These are phyloP conservation scores for Drosophila ironensis DNA, from an alignment of 1,140 invertebrate genomes.

Conservation along the genomic window DNA sequence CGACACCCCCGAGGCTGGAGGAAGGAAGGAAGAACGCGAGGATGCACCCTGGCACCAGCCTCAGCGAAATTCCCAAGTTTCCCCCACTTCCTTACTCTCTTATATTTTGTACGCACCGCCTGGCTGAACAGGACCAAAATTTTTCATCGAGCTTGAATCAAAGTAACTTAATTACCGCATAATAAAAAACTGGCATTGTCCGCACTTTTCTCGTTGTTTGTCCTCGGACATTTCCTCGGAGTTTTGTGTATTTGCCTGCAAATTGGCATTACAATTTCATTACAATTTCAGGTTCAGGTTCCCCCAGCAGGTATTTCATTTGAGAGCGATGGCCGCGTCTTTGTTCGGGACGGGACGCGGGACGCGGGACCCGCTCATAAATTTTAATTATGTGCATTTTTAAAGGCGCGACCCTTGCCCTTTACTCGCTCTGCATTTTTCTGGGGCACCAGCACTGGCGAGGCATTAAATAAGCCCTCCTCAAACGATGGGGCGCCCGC, in stretches of 20 bases:
- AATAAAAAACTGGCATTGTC: too few relatives aligned
- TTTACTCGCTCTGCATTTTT: neutral
- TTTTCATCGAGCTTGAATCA: too few relatives aligned
- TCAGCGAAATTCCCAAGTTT: too few relatives aligned
- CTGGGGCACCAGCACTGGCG: conserved; percentile 11
- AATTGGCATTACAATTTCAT: conserved; percentile 45
- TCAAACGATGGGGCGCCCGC: neutral
- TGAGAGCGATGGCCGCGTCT: too few relatives aligned
- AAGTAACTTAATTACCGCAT: too few relatives aligned
- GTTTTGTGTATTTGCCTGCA: neutral
- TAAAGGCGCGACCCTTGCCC: conserved; percentile 38
- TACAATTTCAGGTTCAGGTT: conserved; percentile 19
- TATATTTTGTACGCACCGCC: too few relatives aligned
- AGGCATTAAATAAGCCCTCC: conserved; percentile 45
- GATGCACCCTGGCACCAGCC: too few relatives aligned
- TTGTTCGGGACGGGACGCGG: conserved; percentile 1
- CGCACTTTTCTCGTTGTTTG: neutral
- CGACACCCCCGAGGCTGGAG: too few relatives aligned
- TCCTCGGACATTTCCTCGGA: neutral
- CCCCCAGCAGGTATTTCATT: conserved; percentile 39
- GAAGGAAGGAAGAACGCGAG: too few relatives aligned
- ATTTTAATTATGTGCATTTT: conserved; percentile 57
- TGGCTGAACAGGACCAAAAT: too few relatives aligned
- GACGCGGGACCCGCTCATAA: conserved; percentile 28
- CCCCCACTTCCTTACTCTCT: too few relatives aligned